A percentile compares a stretch with the other conserved stretches of the same genome.
phyloP scores from a whole-genome alignment of 2,797 vertebrate genomes.

The Lepidocolaptes lacrymiger region DNA sequence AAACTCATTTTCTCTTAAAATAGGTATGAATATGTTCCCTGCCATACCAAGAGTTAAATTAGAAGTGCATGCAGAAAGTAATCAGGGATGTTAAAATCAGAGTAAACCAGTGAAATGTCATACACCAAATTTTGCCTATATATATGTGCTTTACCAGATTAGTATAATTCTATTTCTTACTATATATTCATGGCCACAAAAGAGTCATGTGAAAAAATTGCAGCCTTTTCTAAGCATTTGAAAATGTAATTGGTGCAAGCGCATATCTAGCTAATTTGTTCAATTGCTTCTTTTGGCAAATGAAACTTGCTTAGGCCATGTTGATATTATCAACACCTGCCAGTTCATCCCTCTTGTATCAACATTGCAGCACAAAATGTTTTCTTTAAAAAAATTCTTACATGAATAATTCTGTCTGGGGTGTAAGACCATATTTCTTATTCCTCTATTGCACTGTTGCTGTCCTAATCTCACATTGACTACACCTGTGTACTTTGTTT shows the following conservation, averaged over 20 bases:
- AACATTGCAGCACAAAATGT: neutral
- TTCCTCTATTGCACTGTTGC: conserved; percentile 2
- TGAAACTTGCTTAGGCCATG: neutral
- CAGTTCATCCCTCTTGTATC: neutral
- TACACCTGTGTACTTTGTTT: neutral
- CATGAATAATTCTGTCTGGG: neutral
- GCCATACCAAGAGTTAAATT: neutral
- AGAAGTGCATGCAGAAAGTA: neutral
- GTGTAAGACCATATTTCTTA: neutral
- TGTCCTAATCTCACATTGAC: neutral
- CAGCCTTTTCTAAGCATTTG: neutral
- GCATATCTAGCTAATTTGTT: neutral
- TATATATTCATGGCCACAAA: neutral
- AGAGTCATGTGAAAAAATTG: neutral
- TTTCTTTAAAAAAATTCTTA: neutral
- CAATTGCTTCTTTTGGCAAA: neutral
- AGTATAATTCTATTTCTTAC: neutral
- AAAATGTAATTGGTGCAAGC: neutral
- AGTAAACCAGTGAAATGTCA: neutral
- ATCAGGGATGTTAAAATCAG: neutral
- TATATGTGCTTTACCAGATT: neutral
- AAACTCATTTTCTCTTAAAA: neutral
- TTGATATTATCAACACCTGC: neutral
- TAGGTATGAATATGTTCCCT: neutral
- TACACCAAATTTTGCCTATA: neutral